A percentile compares a stretch with the other conserved stretches of the same genome.
Evolutionary conservation across 2,113 vertebrate genomes (phyloP).

Genomic region (Cyanistes caeruleus): DNA sequence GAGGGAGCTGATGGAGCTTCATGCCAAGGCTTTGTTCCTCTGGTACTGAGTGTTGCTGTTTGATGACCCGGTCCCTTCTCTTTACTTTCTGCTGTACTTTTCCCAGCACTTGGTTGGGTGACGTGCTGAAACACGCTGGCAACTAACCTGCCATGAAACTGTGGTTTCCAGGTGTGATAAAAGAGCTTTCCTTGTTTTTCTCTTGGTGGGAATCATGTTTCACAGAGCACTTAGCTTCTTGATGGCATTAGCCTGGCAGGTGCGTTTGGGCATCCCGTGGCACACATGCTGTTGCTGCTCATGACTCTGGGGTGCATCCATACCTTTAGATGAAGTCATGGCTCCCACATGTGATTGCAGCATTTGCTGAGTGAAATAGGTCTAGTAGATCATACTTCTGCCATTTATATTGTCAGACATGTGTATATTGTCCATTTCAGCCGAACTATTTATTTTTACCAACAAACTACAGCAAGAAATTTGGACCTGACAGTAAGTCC

Average conservation of each 20-base stretch:
- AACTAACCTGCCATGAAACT: background rate
- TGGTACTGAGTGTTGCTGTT: background rate
- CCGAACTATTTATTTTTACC: background rate
- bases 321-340: background rate
- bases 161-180: background rate
- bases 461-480: background rate
- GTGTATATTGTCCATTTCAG: background rate
- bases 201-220: background rate
- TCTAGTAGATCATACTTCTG: background rate
- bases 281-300: background rate
- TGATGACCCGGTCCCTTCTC: background rate
- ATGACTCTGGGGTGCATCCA: background rate
- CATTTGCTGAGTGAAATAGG: background rate
- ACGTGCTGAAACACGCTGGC: background rate
- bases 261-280: fast-evolving
- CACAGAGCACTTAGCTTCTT: background rate
- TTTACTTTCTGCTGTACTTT: background rate
- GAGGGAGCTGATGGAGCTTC: background rate
- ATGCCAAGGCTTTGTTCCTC: background rate
- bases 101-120: background rate
- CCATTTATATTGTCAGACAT: background rate
- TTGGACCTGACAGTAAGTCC: background rate
- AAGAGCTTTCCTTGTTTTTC: background rate
- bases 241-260: background rate
- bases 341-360: background rate